Conservation (phyloP, 2,113 vertebrate species). For the Mungos mungo region DNA sequence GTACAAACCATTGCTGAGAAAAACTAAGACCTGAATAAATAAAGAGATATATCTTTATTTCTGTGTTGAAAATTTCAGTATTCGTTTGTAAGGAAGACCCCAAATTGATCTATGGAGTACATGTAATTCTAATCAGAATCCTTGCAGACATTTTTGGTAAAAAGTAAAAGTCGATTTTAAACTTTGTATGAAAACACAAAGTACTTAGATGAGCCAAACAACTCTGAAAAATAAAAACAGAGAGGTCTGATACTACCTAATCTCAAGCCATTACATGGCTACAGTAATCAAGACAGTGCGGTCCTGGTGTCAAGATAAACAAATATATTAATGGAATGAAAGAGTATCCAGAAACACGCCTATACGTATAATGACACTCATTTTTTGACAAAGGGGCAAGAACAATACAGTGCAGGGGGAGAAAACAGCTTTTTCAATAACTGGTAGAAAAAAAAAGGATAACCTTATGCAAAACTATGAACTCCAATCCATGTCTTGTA, state of each 20-base stretch:
- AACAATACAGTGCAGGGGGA: background rate
- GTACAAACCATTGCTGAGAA: background rate
- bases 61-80: background rate
- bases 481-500: background rate
- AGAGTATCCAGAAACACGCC: background rate
- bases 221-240: background rate
- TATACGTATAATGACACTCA: background rate
- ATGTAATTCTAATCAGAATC: background rate
- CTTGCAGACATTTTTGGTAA: background rate
- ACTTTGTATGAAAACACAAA: background rate
- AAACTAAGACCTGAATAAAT: conserved; percentile 20
- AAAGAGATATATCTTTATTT: background rate
- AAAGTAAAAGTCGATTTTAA: background rate
- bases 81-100: background rate
- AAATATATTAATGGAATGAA: background rate
- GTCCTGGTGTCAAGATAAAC: background rate
- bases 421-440: background rate
- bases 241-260: background rate
- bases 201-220: background rate
- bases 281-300: background rate
- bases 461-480: background rate
- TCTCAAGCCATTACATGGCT: background rate
- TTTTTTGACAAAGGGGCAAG: background rate
- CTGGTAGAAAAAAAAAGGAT: background rate
- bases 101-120: background rate